phyloP scores from a whole-genome alignment of 1,140 invertebrate species.

The Aleiodes sp. region DNA sequence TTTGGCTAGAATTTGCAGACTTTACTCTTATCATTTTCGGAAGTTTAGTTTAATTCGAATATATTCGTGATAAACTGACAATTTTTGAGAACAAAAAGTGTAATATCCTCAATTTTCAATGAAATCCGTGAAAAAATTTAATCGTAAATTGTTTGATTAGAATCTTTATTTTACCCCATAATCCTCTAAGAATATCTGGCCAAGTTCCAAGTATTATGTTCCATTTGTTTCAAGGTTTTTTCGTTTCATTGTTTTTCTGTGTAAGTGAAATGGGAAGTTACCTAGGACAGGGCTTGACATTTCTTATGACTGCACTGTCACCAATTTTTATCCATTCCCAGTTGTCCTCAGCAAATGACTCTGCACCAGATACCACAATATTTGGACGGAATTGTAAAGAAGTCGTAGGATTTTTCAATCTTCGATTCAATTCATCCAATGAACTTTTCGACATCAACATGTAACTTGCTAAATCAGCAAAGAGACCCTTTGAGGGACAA shows the following conservation, averaged over 20 bases:
- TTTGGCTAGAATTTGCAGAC: no score
- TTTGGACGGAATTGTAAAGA: constrained; percentile 65
- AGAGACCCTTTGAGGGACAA: constrained; percentile 54
- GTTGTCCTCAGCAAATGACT: constrained; percentile 63
- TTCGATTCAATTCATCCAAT: constrained; percentile 57
- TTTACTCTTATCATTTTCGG: no score
- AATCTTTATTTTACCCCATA: no score
- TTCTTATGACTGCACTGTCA: constrained; percentile 50
- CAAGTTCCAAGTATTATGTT: no score
- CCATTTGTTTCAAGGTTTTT: no score
- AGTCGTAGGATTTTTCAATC: constrained; percentile 48
- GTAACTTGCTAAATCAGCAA: constrained; percentile 62
- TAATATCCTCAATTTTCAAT: no score
- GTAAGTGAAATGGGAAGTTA: constrained; percentile 35
- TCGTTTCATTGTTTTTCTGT: not conserved
- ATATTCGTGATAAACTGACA: no score
- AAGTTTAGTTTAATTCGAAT: no score
- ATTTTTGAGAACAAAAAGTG: no score
- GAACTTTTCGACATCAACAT: constrained; percentile 62
- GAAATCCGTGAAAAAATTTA: no score
- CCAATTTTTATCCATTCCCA: constrained; percentile 67
- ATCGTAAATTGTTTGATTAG: no score
- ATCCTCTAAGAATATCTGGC: no score
- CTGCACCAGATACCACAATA: constrained; percentile 58
- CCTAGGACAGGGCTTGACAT: constrained; percentile 62